phyloP scores from a whole-genome alignment of 1,140 invertebrate genomes.

The Drosophila nigrodunni region DNA sequence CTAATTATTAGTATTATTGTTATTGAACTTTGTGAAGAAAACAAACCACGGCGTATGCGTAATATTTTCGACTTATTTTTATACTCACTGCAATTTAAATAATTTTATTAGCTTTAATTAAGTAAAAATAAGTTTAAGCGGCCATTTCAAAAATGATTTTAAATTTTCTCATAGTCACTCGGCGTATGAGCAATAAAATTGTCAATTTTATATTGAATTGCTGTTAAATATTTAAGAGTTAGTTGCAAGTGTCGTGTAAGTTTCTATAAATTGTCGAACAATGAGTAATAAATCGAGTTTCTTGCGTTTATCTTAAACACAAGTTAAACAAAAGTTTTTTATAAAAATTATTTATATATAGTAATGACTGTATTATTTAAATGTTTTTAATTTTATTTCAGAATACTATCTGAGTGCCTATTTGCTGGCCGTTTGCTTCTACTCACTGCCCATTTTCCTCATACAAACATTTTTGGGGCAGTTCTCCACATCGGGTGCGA shows the following conservation, averaged over 20 bases:
- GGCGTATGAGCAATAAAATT: slow-evolving; percentile 15
- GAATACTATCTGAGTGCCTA: slow-evolving; percentile 68
- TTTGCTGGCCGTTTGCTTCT: slow-evolving; percentile 68
- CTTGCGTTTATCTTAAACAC: neutral
- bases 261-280: neutral
- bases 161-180: neutral
- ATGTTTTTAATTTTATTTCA: slow-evolving; percentile 27
- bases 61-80: too few species aligned
- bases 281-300: slow-evolving; percentile 9
- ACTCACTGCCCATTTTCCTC: slow-evolving; percentile 76
- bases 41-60: too few species aligned
- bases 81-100: too few species aligned
- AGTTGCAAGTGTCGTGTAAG: neutral
- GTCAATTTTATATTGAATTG: neutral
- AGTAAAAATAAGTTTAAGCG: too few species aligned
- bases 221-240: neutral
- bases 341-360: neutral
- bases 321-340: neutral
- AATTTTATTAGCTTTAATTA: too few species aligned
- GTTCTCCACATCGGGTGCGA: slow-evolving; percentile 75
- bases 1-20: too few species aligned
- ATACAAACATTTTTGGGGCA: slow-evolving; percentile 83
- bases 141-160: neutral
- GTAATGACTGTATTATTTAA: neutral
- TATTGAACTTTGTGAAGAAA: too few species aligned